Base-by-base conservation (phyloP, 2,888 invertebrate genomes). In the Phorcus lineatus region DNA sequence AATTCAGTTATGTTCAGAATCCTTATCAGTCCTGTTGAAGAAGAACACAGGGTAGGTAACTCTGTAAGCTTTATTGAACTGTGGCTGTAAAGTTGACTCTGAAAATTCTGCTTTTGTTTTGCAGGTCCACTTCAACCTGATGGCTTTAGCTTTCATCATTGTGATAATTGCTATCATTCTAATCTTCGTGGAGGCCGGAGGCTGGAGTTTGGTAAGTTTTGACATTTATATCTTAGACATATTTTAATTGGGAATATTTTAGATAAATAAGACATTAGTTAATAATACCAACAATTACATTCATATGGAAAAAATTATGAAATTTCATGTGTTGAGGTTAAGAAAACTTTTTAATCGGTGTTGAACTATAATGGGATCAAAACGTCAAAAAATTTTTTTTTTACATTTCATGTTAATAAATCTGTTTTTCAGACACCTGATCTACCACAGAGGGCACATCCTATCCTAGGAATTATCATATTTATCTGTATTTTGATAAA, bases 381-480 rank as follows among this genome's bases (percentile, higher is more conserved):
- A n/a, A n/a, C n/a, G n/a, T n/a, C n/a, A n/a, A n/a, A n/a, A n/a
- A n/a, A n/a, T n/a, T n/a, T n/a, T n/a, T n/a, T n/a, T 36, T 36
- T 4, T 36, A 36, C 7, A 36, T 74, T 74, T 74, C 74, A 40
- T 17, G 4, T n/a, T 17, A 52, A 74, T 47, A 40, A 13, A 40
- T 74, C 3, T 76, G 24, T 55, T 70, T 85, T 88, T 9, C 86
- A 91, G 90, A 86, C 89, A 36, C 88, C 88, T 74, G 88, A 90
- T 28, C 84, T 91, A 19, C 91, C 92, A 0, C 87, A 86, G 80
- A 87, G 87, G 79, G 93, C 92, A 55, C 93, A 93, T 84, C 93
- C 93, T n/a, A 91, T 92, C 28, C 89, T 93, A 24, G 93, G 93
- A 16, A 92, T 93, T 79, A 92, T 92, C 77, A 89, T 91, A 77